phyloP scores from a whole-genome alignment of 2,113 vertebrate species.

The Anas platyrhynchos region DNA sequence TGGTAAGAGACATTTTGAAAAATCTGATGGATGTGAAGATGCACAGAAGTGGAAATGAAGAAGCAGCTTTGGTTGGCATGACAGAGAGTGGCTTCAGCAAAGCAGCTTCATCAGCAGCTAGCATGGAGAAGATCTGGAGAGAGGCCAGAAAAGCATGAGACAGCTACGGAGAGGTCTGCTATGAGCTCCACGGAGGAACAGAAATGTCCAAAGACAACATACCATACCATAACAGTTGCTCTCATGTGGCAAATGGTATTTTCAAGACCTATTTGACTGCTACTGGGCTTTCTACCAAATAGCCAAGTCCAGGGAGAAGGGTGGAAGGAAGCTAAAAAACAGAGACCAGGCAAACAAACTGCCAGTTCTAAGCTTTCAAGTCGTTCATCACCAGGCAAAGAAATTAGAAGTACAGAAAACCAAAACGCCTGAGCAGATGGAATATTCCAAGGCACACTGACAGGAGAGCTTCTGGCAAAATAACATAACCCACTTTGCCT shows the following conservation, averaged over 20 bases:
- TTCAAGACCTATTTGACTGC: neutral
- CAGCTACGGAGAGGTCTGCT: neutral
- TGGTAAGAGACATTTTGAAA: neutral
- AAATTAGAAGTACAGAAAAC: neutral
- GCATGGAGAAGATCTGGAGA: neutral
- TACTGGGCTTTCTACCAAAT: neutral
- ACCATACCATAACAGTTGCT: neutral
- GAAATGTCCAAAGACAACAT: neutral
- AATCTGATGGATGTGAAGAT: neutral
- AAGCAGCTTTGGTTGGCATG: neutral
- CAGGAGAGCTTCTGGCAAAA: conserved; percentile 26
- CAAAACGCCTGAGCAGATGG: neutral
- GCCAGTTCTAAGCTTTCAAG: neutral
- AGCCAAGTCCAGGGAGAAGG: neutral
- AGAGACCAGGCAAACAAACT: neutral
- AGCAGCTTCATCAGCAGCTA: neutral
- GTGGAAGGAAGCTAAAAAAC: neutral
- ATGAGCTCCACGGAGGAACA: neutral
- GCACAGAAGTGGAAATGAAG: neutral
- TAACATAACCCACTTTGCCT: conserved; percentile 48
- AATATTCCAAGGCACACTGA: neutral
- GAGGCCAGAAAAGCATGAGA: neutral
- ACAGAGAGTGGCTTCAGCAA: neutral
- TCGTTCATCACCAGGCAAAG: neutral
- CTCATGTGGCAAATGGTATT: neutral